A percentile compares a stretch with the other conserved stretches of the same genome.
Conservation (phyloP, 2,888 invertebrate species). For the Trichopoda pennipes region DNA sequence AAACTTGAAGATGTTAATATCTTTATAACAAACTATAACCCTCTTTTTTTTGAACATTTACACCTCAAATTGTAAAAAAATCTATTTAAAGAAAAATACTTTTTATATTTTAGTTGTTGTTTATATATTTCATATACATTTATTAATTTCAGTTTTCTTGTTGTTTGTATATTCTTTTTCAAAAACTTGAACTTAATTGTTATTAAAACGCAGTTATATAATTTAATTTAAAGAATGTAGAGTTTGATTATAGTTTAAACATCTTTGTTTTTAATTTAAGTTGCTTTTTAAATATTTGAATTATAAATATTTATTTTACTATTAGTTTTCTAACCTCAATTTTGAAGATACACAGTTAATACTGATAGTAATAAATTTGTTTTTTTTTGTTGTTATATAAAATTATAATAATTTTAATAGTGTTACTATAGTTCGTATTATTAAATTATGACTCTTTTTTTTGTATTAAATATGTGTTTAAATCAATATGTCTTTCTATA, state of each 20-base stretch:
- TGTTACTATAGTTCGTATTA: constrained; percentile 1
- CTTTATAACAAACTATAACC: too few relatives aligned
- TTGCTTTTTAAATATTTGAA: constrained; percentile 28
- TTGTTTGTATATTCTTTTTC: constrained; percentile 28
- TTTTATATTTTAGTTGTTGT: not conserved
- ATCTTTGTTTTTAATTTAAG: constrained; percentile 11
- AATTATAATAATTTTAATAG: constrained; percentile 43
- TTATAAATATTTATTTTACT: constrained; percentile 36
- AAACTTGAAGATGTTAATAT: too few relatives aligned
- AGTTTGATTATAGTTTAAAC: constrained; percentile 44
- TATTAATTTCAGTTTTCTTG: constrained; percentile 40
- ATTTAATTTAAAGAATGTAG: constrained; percentile 44
- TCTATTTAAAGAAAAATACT: not conserved
- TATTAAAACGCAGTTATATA: constrained; percentile 48
- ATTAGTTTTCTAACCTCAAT: constrained; percentile 21
- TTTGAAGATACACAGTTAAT: constrained; percentile 41
- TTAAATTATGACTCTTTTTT: not conserved
- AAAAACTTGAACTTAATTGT: constrained; percentile 33
- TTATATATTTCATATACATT: constrained; percentile 47
- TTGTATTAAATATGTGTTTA: not conserved
- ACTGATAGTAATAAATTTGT: constrained; percentile 26
- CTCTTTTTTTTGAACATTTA: too few relatives aligned
- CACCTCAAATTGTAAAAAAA: too few relatives aligned
- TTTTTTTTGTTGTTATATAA: constrained; percentile 42
- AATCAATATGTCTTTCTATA: not conserved